These are phyloP conservation scores for Crioceris asparagi DNA, from an alignment of 2,888 invertebrate species.

Conservation along the genomic window DNA sequence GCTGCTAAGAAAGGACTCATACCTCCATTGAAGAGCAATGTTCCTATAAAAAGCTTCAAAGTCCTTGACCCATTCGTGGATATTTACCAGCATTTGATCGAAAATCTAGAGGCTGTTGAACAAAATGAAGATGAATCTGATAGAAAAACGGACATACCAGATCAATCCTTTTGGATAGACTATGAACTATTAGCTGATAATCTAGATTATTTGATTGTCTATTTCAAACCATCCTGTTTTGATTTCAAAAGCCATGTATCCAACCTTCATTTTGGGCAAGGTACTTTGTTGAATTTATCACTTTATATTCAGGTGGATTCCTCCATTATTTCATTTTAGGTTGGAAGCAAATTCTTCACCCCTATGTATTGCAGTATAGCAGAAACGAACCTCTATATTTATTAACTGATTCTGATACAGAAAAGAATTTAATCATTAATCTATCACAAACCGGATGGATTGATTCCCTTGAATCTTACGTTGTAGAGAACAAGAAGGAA, in stretches of 20 bases:
- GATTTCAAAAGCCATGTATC: no score
- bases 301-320: no score
- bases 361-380: conserved; percentile 14
- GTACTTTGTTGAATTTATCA: no score
- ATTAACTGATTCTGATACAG: conserved; percentile 28
- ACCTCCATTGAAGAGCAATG: conserved; percentile 19
- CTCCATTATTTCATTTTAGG: conserved; percentile 2
- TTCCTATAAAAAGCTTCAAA: conserved; percentile 28
- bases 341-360: conserved; percentile 21
- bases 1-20: conserved; percentile 30
- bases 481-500: background rate
- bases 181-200: conserved; percentile 24
- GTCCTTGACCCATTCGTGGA: conserved; percentile 26
- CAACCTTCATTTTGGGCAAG: no score
- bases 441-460: conserved; percentile 23
- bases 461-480: background rate
- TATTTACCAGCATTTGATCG: conserved; percentile 10
- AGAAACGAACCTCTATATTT: conserved; percentile 31
- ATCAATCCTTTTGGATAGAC: conserved; percentile 25
- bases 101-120: conserved; percentile 12
- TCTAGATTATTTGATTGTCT: conserved; percentile 25
- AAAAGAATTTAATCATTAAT: conserved; percentile 28
- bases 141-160: no score
- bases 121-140: background rate
- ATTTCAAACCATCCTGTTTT: conserved; percentile 30